Evolutionary conservation across 2,888 invertebrate species (phyloP), one percentile per base, ranked within the genome.

Genomic region (Xestoiulus laeticollis): DNA sequence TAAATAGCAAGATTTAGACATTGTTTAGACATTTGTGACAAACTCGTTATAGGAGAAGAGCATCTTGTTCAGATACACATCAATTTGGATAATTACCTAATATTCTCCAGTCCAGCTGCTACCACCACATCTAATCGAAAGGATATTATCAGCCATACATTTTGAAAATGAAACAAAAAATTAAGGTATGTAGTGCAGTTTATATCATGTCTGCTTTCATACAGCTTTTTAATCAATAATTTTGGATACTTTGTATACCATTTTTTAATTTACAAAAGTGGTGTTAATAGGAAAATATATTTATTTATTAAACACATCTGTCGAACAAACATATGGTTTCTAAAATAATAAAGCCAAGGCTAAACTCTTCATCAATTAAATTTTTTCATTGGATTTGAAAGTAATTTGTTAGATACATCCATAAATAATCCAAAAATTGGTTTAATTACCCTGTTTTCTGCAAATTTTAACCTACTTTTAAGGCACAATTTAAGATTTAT

Each of bases 11-110:
- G 68, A 68, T 26, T 68, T 68, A 68, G 10, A 68, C 68, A 5
- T 68, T 12, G 68, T 10, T 68, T 14, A 68, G 68, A 68, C 68
- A 68, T 68, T 68, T 68, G 68, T 68, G 68, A 68, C 68, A 26
- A 68, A 68, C 26, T 68, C 26, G 68, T 26, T 26, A 68, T 26
- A 68, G 26, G 68, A 68, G 68, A 12, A 10, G 26, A 22, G 26
- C 68, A 68, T 68, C 68, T n/a, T 26, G 26, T 26, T 22, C n/a
- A 26, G 26, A 1, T 68, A 26, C 26, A 26, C 26, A 26, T 26
- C 68, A 68, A 68, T 68, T 68, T 68, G 68, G 68, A 68, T 68
- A 26, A 68, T 68, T 68, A 68, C 68, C 6, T 26, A 26, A 68
- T 10, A 26, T 26, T n/a, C 22, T 59, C 5, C 68, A 26, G 26